Base-by-base conservation (phyloP, 2,113 vertebrate species). In the Tichodroma muraria region DNA sequence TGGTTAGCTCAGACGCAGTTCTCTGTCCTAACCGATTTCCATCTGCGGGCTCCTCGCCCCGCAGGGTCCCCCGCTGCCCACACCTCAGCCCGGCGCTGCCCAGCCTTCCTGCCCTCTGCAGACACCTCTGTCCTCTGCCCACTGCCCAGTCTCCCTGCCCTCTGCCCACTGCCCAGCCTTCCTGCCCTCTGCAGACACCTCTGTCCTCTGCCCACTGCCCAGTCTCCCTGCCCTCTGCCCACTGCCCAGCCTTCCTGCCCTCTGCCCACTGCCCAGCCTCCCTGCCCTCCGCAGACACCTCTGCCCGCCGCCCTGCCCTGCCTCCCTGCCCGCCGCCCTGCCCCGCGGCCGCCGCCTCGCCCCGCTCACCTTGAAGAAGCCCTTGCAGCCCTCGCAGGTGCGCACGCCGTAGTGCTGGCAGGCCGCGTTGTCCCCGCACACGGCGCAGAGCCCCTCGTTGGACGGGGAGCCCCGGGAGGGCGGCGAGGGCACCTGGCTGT, bases 391-490 rank as follows among this genome's bases (percentile, higher is more conserved):
- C 94, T 99, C 99, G 52, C 99, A 99, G 95, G 99, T 99, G 71
- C 99, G 99, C 75, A 99, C 99, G 1, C 99, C 99, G 2, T 99
- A 99, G 96, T 99, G 99, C 97, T 99, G 99, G 96, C 99, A 99
- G 5, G 99, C 99, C 18, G 99, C 99, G 2, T 98, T 99, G 98
- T 99, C 99, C 64, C 99, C 99, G 38, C 99, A 99, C 70, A 99
- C 99, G 3, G 99, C 99, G 23, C 99, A 99, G 93, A 98, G 98
- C 6, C 99, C 99, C 93, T 99, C 99, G 0, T 99, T 99, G 96
- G 99, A 99, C 53, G 99, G 99, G 18, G 99, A 99, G 56, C 99
- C 99, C 85, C 99, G 98, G 24, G 99, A 99, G 31, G 99, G 99
- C 14, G 99, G 99, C 75, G 99, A 99, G 79, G 99, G 99, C 93